phyloP scores from a whole-genome alignment of 1,140 invertebrate species.

The Cydia amplana region DNA sequence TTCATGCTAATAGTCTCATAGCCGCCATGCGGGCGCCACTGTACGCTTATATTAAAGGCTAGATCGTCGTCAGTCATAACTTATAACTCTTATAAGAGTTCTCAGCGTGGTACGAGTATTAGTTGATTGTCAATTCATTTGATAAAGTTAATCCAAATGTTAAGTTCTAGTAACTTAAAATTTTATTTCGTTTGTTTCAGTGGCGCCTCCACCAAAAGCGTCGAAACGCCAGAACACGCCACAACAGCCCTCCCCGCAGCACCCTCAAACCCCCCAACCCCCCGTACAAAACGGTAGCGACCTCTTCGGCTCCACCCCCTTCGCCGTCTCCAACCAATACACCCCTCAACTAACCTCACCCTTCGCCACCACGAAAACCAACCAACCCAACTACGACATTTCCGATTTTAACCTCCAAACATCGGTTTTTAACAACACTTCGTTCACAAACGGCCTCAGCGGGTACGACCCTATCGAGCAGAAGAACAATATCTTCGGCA shows the following conservation, averaged over 20 bases:
- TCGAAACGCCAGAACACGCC: constrained; percentile 81
- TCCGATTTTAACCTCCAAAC: constrained; percentile 73
- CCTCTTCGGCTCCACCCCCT: constrained; percentile 85
- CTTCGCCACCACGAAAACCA: constrained; percentile 35
- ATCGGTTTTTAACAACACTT: constrained; percentile 64
- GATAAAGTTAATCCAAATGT: too few species aligned
- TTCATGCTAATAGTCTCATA: too few species aligned
- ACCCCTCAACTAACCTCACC: constrained; percentile 38
- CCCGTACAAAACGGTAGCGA: constrained; percentile 80
- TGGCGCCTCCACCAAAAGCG: constrained; percentile 89
- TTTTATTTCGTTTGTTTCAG: constrained; percentile 74
- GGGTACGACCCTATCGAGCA: constrained; percentile 87
- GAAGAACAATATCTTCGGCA: constrained; percentile 73
- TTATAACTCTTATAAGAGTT: too few species aligned
- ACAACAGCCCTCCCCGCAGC: constrained; percentile 77
- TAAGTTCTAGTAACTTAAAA: constrained; percentile 20
- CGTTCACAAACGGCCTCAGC: constrained; percentile 68
- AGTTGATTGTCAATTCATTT: too few species aligned
- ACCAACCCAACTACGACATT: constrained; percentile 75
- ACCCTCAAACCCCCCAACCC: constrained; percentile 73
- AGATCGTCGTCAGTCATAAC: too few species aligned
- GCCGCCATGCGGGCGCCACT: too few species aligned
- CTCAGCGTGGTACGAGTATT: too few species aligned
- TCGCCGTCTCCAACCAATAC: constrained; percentile 61
- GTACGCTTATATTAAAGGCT: too few species aligned